Evolutionary conservation across 2,797 vertebrate species (phyloP), one percentile per base, ranked within the genome.

Genomic region (Rhynchotus rufescens): DNA sequence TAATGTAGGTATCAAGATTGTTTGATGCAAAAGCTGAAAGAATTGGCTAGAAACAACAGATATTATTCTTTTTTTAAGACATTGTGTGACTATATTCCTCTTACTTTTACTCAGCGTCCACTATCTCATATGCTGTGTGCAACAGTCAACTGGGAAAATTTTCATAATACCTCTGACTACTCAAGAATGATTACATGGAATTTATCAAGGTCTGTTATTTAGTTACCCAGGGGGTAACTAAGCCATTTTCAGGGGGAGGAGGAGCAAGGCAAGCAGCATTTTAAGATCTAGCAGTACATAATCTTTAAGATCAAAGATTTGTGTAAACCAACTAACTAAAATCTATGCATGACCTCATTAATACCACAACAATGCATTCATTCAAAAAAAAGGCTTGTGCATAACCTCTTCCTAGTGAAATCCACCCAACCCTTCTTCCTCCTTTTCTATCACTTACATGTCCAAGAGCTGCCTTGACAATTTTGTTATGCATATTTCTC

Each of bases 211-310:
- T 68, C 51, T 42, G 40, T 22, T 47, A 38, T 74, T 65, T 60
- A 57, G 30, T 23, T 36, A 26, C 75, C 75, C 81, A 36, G 36
- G 36, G 36, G 36, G 36, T 36, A 36, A 36, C 36, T 36, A 36
- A 36, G 36, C 32, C 23, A 13, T 16, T 65, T 0, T 0, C 10
- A 4, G 5, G 19, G 22, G 6, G 20, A 45, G 12, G 20, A 60
- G 54, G 9, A 20, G 65, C 15, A 86, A 80, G 28, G 36, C 21
- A 68, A 59, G 25, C 8, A 83, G 32, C 59, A 25, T 84, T 89
- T 78, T 81, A 38, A 78, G 8, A 59, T 38, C 30, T 40, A 56
- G 12, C 8, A 67, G 26, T 74, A 28, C 13, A 32, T 61, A 56
- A 71, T 51, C 20, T 32, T 80, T 84, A 52, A 12, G 15, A 51